Evolutionary conservation across 2,888 invertebrate species (phyloP), one percentile per base, ranked within the genome.

Genomic region (Mystacides longicornis): DNA sequence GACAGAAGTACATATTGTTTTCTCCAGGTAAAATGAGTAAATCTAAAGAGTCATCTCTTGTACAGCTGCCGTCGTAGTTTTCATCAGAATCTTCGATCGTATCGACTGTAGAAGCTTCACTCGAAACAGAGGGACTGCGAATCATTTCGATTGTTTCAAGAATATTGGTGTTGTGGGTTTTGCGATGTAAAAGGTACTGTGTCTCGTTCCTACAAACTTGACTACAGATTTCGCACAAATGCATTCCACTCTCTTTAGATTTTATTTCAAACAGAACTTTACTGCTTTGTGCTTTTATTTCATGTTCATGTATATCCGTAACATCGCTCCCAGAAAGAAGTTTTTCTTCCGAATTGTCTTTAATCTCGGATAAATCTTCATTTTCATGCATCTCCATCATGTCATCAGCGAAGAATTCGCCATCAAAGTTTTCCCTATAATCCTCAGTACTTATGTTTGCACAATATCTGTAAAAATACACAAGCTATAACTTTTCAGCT

Each of bases 1-100:
- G 60, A 49, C 63, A 63, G 37, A 14, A 37, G 37, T 37, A 37
- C 7, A n/a, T 31, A 16, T 9, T 23, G 3, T 37, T 3, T 4
- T 37, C 16, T 14, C 16, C 16, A 14, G 37, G 14, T 4, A 14
- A 3, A 3, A 37, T 14, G 3, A 37, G 16, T 14, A 37, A 14
- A 37, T 37, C 46, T 19, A 19, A 46, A 46, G 9, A 19, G 4
- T 37, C 37, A 7, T 37, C 14, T 3, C 16, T 14, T 7, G 14
- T 37, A 7, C 3, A 3, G 14, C 14, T 37, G 4, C 14, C 14
- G 14, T 37, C 37, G 14, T 3, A 14, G 16, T n/a, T 3, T 37
- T 7, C 3, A n/a, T 37, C 37, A 27, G 27, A 27, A 27, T 27
- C 11, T 7, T 27, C 7, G 27, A 27, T 7, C 5, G 5, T 5